Base-by-base conservation (phyloP, 2,113 vertebrate species). In the Cottus gobio region DNA sequence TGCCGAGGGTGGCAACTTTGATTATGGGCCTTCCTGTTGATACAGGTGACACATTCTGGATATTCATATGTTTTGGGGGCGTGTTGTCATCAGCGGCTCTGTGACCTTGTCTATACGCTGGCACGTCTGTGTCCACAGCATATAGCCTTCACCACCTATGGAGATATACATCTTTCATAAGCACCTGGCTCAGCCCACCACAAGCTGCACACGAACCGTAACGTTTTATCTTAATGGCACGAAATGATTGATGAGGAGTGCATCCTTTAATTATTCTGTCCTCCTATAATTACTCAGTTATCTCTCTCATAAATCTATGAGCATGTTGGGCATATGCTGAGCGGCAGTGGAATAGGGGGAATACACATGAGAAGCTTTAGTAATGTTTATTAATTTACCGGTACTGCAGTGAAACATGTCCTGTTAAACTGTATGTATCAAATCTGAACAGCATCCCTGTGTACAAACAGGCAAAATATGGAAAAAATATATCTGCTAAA, bases 231-330 rank as follows among this genome's bases (percentile, higher is more conserved):
- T 46, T 79, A 69, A 83, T 74, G 60, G 50, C 16, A 31, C 3
- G 2, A 42, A 28, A 54, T 84, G 81, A 88, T 79, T 64, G 82
- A 90, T 86, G 74, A 75, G 24, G 66, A 84, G 83, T 34, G 68
- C 68, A 65, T 85, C 69, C 73, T 85, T 84, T 84, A 87, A 84
- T 89, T 88, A 91, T 80, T 80, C 82, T 56, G 46, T 67, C 64
- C 75, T 52, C 18, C 84, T 73, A 62, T 80, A 89, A 89, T 88
- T 85, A 90, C 71, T 58, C 77, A 70, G 46, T 77, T 77, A 73
- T 79, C 77, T 22, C 62, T 1, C 73, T 73, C 66, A 71, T 82
- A 72, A 83, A 85, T 83, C 83, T 85, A 70, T 20, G 18, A 79
- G 78, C 68, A 44, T 54, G 60, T 79, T 71, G 67, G 11, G 12